Evolutionary conservation across 2,888 invertebrate genomes (phyloP), one percentile per base, ranked within the genome.

Genomic region (Cetonia aurata): DNA sequence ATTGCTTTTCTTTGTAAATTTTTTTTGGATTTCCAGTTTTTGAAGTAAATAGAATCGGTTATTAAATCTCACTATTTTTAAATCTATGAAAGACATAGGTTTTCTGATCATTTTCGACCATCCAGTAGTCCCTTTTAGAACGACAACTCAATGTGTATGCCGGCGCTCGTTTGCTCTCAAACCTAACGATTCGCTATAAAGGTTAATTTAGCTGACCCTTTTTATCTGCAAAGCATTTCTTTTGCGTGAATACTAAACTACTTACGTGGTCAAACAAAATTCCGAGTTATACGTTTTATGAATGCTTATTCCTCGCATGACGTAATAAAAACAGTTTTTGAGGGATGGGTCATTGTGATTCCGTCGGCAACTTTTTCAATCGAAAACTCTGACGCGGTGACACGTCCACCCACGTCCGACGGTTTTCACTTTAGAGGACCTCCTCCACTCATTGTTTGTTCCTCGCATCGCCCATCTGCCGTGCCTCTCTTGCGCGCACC

Each of bases 281-380:
- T n/a, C 60, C 31, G 46, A 46, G 37, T 65, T 62, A 37, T 65
- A 37, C 37, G 13, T 50, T 33, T 37, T 41, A 65, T 65, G 62
- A 65, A 65, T 65, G 50, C 50, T 65, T 37, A 65, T 65, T 48
- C 50, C 50, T 31, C 50, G 50, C 1, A 17, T 33, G 37, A 15
- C 41, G 52, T 65, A 65, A 65, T 65, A 50, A 65, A 50, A 50
- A 50, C 62, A 65, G 33, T 50, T 65, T 65, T 65, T 65, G 33
- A 50, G 37, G 25, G 48, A 6, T 15, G 13, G 52, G 19, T 52
- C 62, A 65, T 65, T 65, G 50, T 65, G 31, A 65, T 65, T 65
- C 50, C n/a, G 62, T 50, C 62, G 52, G 50, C 50, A 65, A 50
- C 62, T 65, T 65, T 65, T 65, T 65, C 62, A 65, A 50, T 65